A percentile compares a stretch with the other conserved stretches of the same genome.
Conservation (phyloP, 2,797 vertebrate genomes). For the Otolemur crassicaudatus region DNA sequence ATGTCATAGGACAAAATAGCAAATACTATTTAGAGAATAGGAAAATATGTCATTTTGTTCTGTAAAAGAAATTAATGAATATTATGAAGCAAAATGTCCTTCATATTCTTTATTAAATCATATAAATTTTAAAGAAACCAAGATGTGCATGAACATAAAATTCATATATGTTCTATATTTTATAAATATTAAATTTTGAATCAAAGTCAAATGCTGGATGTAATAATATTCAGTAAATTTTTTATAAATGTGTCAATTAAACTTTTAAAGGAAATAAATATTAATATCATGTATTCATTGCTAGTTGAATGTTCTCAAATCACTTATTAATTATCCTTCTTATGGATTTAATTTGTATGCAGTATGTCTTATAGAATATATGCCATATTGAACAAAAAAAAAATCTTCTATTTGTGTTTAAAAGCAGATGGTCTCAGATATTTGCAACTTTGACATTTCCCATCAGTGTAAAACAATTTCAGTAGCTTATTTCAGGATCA, state of each 20-base stretch:
- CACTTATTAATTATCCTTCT: slow-evolving; percentile 31
- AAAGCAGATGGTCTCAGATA: not conserved
- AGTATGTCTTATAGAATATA: slow-evolving; percentile 23
- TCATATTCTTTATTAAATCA: slow-evolving; percentile 38
- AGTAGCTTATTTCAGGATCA: not conserved
- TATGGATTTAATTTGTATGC: slow-evolving; percentile 37
- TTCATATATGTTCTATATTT: slow-evolving; percentile 57
- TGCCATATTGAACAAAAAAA: not conserved
- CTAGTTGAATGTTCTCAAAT: slow-evolving; percentile 47
- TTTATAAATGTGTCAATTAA: slow-evolving; percentile 60
- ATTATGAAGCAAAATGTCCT: slow-evolving; percentile 27
- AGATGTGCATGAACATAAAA: not conserved
- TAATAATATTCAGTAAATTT: slow-evolving; percentile 69
- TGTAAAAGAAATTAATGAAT: slow-evolving; percentile 43
- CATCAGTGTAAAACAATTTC: slow-evolving; percentile 24
- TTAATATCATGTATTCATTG: slow-evolving; percentile 58
- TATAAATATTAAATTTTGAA: slow-evolving; percentile 65
- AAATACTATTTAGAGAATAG: not conserved
- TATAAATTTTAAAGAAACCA: slow-evolving; percentile 60
- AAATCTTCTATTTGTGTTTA: not conserved
- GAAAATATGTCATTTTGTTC: not conserved
- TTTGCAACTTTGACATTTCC: slow-evolving; percentile 47
- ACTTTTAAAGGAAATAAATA: slow-evolving; percentile 67
- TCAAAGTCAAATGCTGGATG: slow-evolving; percentile 41
- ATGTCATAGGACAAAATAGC: not conserved